A percentile compares a stretch with the other conserved stretches of the same genome.
Evolutionary conservation across 2,888 invertebrate species (phyloP).

Genomic region (Catotricha subobsoleta): DNA sequence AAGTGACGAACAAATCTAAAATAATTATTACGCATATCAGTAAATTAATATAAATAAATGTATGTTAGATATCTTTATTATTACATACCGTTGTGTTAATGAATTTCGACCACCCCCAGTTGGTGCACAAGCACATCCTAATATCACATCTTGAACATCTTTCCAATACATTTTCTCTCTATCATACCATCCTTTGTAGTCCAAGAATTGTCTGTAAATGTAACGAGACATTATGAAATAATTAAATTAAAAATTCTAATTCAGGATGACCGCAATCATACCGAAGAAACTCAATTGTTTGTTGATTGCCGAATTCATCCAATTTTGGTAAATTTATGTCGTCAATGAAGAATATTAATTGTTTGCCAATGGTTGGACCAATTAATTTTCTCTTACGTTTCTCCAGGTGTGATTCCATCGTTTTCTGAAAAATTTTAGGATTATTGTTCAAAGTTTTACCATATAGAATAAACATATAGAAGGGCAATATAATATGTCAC

Average conservation of each 20-base stretch:
- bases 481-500: no score
- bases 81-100: slow-evolving; percentile 39
- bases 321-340: slow-evolving; percentile 83
- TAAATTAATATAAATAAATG: neutral
- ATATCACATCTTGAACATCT: slow-evolving; percentile 61
- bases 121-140: slow-evolving; percentile 72
- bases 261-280: no score
- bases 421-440: slow-evolving; percentile 22
- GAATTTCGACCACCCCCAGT: slow-evolving; percentile 82
- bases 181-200: slow-evolving; percentile 59
- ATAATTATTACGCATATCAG: neutral
- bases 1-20: slow-evolving; percentile 70
- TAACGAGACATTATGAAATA: no score
- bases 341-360: slow-evolving; percentile 70
- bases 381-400: slow-evolving; percentile 60
- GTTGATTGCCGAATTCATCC: slow-evolving; percentile 79
- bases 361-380: slow-evolving; percentile 68
- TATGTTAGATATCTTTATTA: neutral
- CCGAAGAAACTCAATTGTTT: slow-evolving; percentile 76
- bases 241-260: no score
- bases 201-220: slow-evolving; percentile 23
- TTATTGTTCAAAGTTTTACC: no score
- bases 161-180: slow-evolving; percentile 81
- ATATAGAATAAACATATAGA: no score
- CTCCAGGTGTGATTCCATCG: slow-evolving; percentile 70